A percentile compares a stretch with the other conserved stretches of the same genome.
Conservation (phyloP, 1,140 invertebrate species). For the Papilio machaon region DNA sequence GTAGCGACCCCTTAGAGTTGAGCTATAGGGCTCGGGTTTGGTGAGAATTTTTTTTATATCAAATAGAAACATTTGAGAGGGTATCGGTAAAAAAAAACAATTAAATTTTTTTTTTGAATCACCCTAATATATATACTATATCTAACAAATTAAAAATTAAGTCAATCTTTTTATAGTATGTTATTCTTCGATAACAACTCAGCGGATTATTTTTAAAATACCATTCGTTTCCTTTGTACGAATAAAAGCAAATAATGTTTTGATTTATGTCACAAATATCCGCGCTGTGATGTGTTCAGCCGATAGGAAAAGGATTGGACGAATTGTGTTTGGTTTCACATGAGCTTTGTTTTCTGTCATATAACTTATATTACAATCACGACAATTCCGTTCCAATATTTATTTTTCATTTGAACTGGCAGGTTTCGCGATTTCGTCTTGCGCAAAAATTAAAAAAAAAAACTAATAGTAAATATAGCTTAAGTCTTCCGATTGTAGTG, state of each 20-base stretch:
- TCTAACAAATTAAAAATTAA: too few species aligned
- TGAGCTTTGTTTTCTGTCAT: slow-evolving; percentile 16
- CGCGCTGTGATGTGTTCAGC: slow-evolving; percentile 12
- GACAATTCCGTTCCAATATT: background rate
- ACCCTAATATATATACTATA: too few species aligned
- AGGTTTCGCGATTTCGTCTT: too few species aligned
- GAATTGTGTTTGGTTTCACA: slow-evolving; percentile 23
- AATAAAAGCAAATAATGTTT: slow-evolving; percentile 26
- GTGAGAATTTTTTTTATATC: too few species aligned
- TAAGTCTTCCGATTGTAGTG: too few species aligned
- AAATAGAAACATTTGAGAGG: too few species aligned
- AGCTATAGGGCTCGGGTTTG: too few species aligned
- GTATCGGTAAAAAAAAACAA: too few species aligned
- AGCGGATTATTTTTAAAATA: background rate
- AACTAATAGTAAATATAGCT: too few species aligned
- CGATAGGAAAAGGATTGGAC: slow-evolving; percentile 24
- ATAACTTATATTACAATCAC: slow-evolving; percentile 6
- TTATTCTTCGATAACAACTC: background rate
- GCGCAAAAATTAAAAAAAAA: too few species aligned
- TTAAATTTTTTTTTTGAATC: too few species aligned
- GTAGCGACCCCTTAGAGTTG: too few species aligned
- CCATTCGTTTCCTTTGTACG: slow-evolving; percentile 13
- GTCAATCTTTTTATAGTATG: background rate
- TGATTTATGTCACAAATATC: slow-evolving; percentile 28
- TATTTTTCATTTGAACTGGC: background rate